Evolutionary conservation across 2,797 vertebrate species (phyloP).

Genomic region (Merluccius polli): DNA sequence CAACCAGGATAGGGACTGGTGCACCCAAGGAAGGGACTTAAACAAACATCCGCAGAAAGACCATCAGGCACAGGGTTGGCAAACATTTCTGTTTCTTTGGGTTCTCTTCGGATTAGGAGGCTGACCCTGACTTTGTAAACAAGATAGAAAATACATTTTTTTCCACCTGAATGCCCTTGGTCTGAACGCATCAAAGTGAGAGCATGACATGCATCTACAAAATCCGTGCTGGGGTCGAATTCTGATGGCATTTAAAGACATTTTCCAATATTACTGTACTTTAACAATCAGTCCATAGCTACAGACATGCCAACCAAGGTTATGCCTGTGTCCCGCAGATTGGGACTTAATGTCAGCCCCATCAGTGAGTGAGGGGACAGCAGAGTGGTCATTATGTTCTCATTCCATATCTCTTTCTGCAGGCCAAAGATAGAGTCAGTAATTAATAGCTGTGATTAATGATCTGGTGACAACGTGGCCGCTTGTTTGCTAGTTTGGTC

Average conservation of each 20-base stretch:
- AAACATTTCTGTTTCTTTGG: neutral
- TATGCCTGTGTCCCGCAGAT: conserved; percentile 63
- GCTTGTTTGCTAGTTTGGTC: conserved; percentile 30
- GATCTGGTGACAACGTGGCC: conserved; percentile 49
- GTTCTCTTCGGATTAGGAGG: neutral
- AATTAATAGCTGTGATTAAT: conserved; percentile 78
- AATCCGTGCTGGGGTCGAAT: neutral
- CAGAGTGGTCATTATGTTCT: conserved; percentile 72
- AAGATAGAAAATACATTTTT: neutral
- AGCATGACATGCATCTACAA: neutral
- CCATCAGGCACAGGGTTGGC: neutral
- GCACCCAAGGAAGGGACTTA: no score
- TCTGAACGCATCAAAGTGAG: neutral
- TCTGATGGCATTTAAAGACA: no score
- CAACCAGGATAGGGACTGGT: neutral
- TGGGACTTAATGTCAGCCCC: conserved; percentile 71
- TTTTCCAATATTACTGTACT: neutral
- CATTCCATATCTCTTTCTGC: conserved; percentile 73
- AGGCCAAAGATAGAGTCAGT: conserved; percentile 72
- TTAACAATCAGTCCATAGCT: conserved; percentile 19
- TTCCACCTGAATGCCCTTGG: neutral
- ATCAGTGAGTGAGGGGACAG: conserved; percentile 58
- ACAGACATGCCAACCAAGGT: conserved; percentile 52
- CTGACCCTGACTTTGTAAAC: neutral
- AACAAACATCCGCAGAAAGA: neutral